Conservation (phyloP, 2,113 vertebrate species). For the Cygnus buccinator region DNA sequence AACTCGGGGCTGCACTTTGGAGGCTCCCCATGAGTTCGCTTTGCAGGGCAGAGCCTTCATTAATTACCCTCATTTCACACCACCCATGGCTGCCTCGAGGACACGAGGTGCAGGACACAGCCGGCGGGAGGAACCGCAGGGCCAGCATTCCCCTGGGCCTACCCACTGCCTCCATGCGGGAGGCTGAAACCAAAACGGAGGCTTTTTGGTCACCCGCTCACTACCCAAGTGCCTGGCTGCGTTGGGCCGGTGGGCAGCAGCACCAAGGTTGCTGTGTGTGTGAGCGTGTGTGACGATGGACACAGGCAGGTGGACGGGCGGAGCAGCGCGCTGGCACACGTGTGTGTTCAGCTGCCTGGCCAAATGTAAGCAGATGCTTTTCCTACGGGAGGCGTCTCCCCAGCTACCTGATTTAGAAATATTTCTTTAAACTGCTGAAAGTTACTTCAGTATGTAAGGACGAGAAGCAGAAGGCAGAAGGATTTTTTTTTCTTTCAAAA, state of each 20-base stretch:
- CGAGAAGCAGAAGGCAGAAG: constrained; percentile 24
- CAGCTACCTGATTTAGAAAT: constrained; percentile 2
- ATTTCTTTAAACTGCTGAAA: background rate
- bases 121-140: background rate
- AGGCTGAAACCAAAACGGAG: background rate
- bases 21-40: background rate
- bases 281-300: background rate
- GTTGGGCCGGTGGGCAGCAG: no score
- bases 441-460: background rate
- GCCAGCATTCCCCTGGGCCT: background rate
- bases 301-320: background rate
- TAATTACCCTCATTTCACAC: background rate
- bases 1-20: background rate
- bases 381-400: background rate
- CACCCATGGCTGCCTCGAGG: background rate
- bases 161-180: background rate
- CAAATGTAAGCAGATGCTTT: background rate
- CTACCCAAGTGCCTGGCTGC: no score
- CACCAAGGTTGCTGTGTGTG: background rate
- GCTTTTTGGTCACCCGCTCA: no score
- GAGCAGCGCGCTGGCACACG: background rate
- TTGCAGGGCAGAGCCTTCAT: background rate
- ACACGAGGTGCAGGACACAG: background rate
- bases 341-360: background rate
- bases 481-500: constrained; percentile 23